Evolutionary conservation across 1,140 invertebrate species (phyloP).

Genomic region (Cataglyphis hispanica): DNA sequence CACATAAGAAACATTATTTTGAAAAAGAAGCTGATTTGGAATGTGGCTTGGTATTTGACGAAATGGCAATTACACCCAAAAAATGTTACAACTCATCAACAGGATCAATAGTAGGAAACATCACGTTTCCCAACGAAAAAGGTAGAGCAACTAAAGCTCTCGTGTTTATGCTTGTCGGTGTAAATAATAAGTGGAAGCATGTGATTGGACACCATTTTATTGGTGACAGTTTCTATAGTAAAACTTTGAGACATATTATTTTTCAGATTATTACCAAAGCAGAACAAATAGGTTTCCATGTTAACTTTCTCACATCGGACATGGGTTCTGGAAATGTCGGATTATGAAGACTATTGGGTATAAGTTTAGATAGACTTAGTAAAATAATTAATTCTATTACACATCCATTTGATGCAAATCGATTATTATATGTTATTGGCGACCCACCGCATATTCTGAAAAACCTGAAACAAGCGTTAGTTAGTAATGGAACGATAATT

Average conservation of each 20-base stretch:
- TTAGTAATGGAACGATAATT: background rate
- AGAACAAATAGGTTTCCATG: background rate
- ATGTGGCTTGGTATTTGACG: slow-evolving; percentile 3
- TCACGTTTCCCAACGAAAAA: background rate
- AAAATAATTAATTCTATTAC: background rate
- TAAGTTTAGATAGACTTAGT: background rate
- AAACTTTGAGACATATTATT: background rate
- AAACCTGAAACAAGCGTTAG: background rate
- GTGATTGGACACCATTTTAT: too few species aligned
- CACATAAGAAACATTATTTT: background rate
- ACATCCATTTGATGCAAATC: background rate
- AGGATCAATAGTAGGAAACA: background rate
- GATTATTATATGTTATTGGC: background rate
- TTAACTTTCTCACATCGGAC: background rate
- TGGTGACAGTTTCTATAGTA: background rate
- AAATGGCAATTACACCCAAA: background rate
- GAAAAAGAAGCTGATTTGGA: background rate
- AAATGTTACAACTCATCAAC: background rate
- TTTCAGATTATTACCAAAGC: slow-evolving; percentile 11
- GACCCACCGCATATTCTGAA: background rate
- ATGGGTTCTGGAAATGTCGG: background rate
- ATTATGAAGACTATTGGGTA: background rate
- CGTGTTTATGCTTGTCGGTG: too few species aligned
- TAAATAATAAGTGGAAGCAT: too few species aligned
- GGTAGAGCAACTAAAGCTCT: background rate